These are phyloP conservation scores for Ciconia nigra DNA, from an alignment of 2,797 vertebrate genomes.

Conservation along the genomic window DNA sequence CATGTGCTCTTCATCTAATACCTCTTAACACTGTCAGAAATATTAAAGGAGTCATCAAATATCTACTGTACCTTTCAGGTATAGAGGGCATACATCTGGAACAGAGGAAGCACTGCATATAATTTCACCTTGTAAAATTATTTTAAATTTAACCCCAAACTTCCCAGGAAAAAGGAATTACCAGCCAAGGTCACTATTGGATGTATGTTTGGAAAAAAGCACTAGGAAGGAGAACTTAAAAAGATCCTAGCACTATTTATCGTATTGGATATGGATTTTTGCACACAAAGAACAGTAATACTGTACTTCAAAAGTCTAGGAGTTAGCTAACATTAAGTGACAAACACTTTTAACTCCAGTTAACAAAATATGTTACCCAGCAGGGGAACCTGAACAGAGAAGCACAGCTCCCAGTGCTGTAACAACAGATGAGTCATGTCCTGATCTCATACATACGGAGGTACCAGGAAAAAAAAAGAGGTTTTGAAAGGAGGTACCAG, in stretches of 20 bases:
- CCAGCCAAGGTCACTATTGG: neutral
- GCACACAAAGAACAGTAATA: neutral
- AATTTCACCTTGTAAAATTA: conserved; percentile 51
- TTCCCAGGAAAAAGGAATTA: neutral
- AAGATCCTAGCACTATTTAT: neutral
- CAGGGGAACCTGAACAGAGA: neutral
- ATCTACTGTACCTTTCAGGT: conserved; percentile 13
- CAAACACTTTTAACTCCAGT: neutral
- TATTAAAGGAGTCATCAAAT: conserved; percentile 47
- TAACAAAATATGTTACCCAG: neutral
- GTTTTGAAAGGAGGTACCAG: neutral
- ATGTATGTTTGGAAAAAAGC: neutral
- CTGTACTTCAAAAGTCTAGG: neutral
- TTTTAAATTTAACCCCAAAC: conserved; percentile 16
- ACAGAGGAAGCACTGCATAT: conserved; percentile 39
- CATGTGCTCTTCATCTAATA: conserved; percentile 38
- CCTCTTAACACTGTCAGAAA: conserved; percentile 25
- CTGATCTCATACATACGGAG: neutral
- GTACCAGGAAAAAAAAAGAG: neutral
- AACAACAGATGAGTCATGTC: neutral
- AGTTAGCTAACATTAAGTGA: neutral
- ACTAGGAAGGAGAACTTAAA: neutral
- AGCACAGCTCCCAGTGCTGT: neutral
- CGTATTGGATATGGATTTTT: neutral
- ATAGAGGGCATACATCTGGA: conserved; percentile 51